Evolutionary conservation across 1,140 invertebrate genomes (phyloP), one percentile per base, ranked within the genome.

Genomic region (Microplitis mediator): DNA sequence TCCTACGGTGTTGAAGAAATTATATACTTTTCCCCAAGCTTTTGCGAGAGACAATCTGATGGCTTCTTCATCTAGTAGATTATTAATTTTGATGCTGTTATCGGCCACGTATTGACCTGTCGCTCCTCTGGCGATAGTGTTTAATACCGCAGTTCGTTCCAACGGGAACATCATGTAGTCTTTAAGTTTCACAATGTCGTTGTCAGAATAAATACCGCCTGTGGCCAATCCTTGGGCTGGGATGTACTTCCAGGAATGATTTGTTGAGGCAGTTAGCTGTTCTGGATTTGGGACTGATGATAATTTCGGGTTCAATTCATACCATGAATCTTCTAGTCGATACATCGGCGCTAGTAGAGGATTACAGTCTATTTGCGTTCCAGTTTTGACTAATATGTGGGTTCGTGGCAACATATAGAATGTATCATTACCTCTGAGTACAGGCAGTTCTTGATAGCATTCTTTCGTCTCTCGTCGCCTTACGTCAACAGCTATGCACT

Each of bases 401-500:
- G 73, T 75, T 72, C 72, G 65, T 23, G 74, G 74, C 11, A 65
- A 62, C 9, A 76, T 13, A 11, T 72, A 78, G 32, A 54, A 69
- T 0, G 63, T 60, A 34, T 60, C 34, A 8, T 78, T 78, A 13
- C 72, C 65, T 6, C 39, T 63, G 0, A 0, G 11, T 1, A 76
- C 64, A 4, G 76, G 72, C 34, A 75, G 2, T 74, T 76, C 69
- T 0, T 5, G 4, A 31, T 73, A 75, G 54, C 75, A 78, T 6
- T 58, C 9, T 35, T 75, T 54, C 13, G 73, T 63, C 34, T 66
- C 3, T 16, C 58, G 0, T 16, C 74, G 0, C 32, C 63, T 72
- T n/a, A 79, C 75, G 13, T 52, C 45, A 3, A 76, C 73, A 0
- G 75, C 36, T 9, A 76, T 35, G 23, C 80, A 80, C 74, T 77